Base-by-base conservation (phyloP, 1,140 invertebrate species). In the Tetragnatha versicolor region DNA sequence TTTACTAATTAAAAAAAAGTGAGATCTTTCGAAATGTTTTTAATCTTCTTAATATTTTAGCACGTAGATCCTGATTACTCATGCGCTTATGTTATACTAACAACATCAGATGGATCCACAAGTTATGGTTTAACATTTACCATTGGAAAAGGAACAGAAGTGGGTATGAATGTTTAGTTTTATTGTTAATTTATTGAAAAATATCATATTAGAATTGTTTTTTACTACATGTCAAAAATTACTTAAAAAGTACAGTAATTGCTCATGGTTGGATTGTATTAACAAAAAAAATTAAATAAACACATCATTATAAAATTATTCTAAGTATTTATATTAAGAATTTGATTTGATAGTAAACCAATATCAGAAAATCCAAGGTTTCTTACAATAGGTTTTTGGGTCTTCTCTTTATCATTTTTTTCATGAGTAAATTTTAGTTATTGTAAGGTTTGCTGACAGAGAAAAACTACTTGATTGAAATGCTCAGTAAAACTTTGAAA, bases 11-110 rank as follows among this genome's bases (percentile, higher is more conserved):
- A 17, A 31, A 12, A 0, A 6, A 1, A 14, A 29, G 33, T 14
- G 12, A 6, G 3, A 9, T 33, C 14, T 2, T 35, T 35, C 17
- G 14, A 6, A 12, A n/a, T 33, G 1, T 27, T 6, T 60, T 80
- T 12, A 17, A 20, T 49, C 9, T 49, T 17, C 22, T 66, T n/a
- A 2, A 14, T 82, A 80, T 78, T 61, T 88, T 87, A 94, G 93
- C 93, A 96, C 81, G 90, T 88, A 1, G 92, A 95, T 87, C 94
- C 94, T 0, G 93, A 96, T 86, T 97, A 96, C 85, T 96, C 94
- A 0, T 95, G 93, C 83, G 93, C 93, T 0, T 96, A 96, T 85
- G 93, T 96, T 1, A 91, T 89, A 1, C 86, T 94, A 1, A 90
- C 87, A 81, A 91, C 92, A 5, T 87, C 90, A 45, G 88, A 86